phyloP scores from a whole-genome alignment of 2,797 vertebrate genomes.

The Gymnocypris eckloni region DNA sequence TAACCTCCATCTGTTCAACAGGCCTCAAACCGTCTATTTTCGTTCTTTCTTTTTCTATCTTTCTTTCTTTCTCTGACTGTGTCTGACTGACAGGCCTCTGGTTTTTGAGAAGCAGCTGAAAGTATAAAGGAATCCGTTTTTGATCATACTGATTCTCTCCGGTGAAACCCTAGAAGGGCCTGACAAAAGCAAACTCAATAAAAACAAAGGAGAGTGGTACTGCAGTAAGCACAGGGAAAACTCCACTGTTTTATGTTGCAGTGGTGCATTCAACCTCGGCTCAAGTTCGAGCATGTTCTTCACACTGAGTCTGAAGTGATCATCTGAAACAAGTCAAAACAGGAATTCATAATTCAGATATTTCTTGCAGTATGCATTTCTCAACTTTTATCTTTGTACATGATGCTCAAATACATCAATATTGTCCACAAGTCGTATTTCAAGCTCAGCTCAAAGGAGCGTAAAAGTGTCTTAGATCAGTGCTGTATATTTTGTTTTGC shows the following conservation, averaged over 20 bases:
- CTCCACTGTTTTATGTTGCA: conserved; percentile 43
- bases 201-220: conserved; percentile 47
- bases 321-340: conserved; percentile 55
- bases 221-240: conserved; percentile 47
- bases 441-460: conserved; percentile 17
- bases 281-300: conserved; percentile 57
- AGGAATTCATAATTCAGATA: conserved; percentile 48
- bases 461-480: conserved; percentile 44
- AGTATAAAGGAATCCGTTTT: conserved; percentile 54
- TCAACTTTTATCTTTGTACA: conserved; percentile 13
- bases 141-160: conserved; percentile 51
- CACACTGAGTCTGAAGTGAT: conserved; percentile 18
- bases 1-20: conserved; percentile 54
- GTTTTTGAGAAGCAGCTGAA: conserved; percentile 40
- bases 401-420: conserved; percentile 42
- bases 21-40: conserved; percentile 31
- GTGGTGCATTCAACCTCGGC: conserved; percentile 43
- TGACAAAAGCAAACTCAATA: conserved; percentile 55
- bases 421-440: conserved; percentile 49
- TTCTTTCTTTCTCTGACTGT: conserved; percentile 13
- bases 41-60: conserved; percentile 21
- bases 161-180: conserved; percentile 59
- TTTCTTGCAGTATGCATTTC: conserved; percentile 40
- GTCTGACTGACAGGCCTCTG: conserved; percentile 27
- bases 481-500: conserved; percentile 54